Evolutionary conservation across 35 echinoderm and acorn worm genomes (phyloP).

Genomic region (Acanthaster planci): DNA sequence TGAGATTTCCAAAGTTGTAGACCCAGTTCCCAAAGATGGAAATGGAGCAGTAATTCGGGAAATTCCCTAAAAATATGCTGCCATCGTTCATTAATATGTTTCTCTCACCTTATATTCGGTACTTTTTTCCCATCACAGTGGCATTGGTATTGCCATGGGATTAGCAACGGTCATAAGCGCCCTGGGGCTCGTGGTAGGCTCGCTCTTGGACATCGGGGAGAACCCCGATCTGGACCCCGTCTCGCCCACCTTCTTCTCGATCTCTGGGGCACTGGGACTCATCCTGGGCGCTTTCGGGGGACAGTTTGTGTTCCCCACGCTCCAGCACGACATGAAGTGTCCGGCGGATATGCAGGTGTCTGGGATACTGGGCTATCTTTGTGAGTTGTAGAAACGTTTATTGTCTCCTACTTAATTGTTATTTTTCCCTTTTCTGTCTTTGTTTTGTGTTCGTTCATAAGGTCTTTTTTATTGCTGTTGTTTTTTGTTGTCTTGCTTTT

Average conservation of each 20-base stretch:
- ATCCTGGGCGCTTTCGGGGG: conserved; percentile 35
- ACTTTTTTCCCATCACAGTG: neutral
- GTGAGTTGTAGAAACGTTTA: too few relatives aligned
- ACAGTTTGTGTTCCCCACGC: conserved; percentile 30
- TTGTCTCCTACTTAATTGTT: too few relatives aligned
- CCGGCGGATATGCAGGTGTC: conserved; percentile 14
- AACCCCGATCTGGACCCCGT: neutral
- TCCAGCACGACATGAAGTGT: conserved; percentile 50
- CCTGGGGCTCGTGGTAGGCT: neutral
- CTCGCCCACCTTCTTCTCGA: neutral
- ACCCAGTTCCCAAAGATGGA: neutral
- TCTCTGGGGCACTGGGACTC: neutral
- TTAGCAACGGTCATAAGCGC: neutral
- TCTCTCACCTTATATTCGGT: neutral
- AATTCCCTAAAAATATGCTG: neutral
- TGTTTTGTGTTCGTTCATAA: too few relatives aligned
- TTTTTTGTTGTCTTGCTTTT: too few relatives aligned
- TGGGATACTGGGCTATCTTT: neutral
- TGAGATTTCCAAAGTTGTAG: neutral
- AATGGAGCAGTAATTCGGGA: neutral
- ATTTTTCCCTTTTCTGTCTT: too few relatives aligned
- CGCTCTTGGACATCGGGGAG: neutral
- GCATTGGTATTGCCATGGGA: neutral
- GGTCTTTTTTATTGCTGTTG: too few relatives aligned
- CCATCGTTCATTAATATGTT: neutral